phyloP scores from a whole-genome alignment of 2,888 invertebrate genomes.

The Ophion costatus region DNA sequence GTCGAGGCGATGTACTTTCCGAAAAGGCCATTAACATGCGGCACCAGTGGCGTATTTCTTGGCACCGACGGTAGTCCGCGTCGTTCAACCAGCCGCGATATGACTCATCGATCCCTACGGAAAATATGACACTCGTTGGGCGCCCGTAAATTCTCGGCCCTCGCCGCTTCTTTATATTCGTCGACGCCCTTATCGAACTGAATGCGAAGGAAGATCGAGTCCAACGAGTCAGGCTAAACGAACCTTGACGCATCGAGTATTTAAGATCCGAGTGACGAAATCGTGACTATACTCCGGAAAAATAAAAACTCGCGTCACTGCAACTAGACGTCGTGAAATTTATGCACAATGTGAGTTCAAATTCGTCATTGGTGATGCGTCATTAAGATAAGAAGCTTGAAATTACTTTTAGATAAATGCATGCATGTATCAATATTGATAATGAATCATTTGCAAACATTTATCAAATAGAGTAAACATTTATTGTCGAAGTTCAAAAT shows the following conservation, averaged over 20 bases:
- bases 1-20: conserved; percentile 24
- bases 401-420: background rate
- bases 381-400: conserved; percentile 24
- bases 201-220: no score
- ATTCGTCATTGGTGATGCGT: conserved; percentile 12
- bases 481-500: no score
- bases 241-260: background rate
- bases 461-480: no score
- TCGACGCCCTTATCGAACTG: no score
- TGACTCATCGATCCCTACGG: conserved; percentile 43
- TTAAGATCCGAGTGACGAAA: no score
- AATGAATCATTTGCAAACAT: no score
- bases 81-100: conserved; percentile 35
- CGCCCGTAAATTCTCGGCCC: conserved; percentile 39
- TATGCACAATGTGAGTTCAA: no score
- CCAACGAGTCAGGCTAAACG: conserved; percentile 31
- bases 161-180: background rate
- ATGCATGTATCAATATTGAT: background rate
- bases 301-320: no score
- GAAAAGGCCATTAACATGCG: conserved; percentile 48
- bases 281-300: no score
- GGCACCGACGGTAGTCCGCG: background rate
- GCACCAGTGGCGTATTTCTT: conserved; percentile 26
- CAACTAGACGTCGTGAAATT: no score
- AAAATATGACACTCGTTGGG: conserved; percentile 1